These are phyloP conservation scores for Scelioninae gen. 1 DNA, from an alignment of 2,888 invertebrate genomes.

Conservation along the genomic window DNA sequence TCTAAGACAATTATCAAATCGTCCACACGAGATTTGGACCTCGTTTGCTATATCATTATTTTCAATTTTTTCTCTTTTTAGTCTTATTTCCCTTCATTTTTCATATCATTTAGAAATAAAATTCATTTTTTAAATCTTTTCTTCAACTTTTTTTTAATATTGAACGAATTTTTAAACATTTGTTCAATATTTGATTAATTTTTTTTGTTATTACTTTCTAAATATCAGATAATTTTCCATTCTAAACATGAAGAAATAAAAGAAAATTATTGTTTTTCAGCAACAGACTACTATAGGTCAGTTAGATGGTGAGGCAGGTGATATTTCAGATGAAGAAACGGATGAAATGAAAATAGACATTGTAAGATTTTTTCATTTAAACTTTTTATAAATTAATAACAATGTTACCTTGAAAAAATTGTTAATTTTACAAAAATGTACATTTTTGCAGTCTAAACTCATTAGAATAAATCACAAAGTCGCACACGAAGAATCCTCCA, in stretches of 20 bases:
- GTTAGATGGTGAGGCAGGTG: conserved; percentile 87
- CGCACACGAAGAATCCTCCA: too few species aligned
- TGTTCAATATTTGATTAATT: neutral
- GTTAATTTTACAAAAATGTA: too few species aligned
- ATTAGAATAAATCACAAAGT: too few species aligned
- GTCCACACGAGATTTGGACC: conserved; percentile 49
- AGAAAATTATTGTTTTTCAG: conserved; percentile 44
- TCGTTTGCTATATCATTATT: conserved; percentile 20
- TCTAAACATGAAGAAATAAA: neutral
- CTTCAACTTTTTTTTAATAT: too few species aligned
- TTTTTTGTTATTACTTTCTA: neutral
- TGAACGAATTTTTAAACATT: too few species aligned
- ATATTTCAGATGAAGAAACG: conserved; percentile 90
- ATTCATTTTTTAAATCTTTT: too few species aligned
- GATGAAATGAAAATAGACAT: conserved; percentile 6
- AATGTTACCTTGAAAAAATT: too few species aligned
- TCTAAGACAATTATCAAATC: conserved; percentile 55
- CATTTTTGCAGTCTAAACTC: too few species aligned
- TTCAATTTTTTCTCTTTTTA: conserved; percentile 9
- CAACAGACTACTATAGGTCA: conserved; percentile 61
- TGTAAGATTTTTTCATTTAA: neutral
- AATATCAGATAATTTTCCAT: too few species aligned
- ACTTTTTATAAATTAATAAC: neutral
- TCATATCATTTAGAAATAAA: too few species aligned
- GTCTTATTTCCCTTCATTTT: neutral